These are phyloP conservation scores for Pseudochaenichthys georgianus DNA, from an alignment of 2,797 vertebrate species.

Conservation along the genomic window DNA sequence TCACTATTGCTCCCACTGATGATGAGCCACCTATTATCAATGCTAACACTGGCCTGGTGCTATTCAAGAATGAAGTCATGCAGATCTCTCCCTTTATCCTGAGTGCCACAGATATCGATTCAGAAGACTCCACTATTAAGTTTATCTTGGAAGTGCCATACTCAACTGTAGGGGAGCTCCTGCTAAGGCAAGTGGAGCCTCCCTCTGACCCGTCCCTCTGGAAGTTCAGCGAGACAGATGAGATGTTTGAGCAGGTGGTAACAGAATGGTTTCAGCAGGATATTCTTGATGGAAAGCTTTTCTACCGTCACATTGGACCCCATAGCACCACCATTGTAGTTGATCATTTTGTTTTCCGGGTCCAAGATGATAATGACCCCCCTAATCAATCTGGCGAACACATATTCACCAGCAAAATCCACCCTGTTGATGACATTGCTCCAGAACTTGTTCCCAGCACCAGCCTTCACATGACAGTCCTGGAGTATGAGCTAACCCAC, in stretches of 20 bases:
- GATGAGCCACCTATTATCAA: conserved; percentile 89
- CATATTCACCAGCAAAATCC: conserved; percentile 86
- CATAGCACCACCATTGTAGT: conserved; percentile 84
- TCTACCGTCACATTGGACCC: conserved; percentile 87
- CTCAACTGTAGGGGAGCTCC: conserved; percentile 83
- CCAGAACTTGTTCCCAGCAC: conserved; percentile 86
- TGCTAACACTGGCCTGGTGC: conserved; percentile 86
- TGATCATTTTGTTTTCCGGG: conserved; percentile 85
- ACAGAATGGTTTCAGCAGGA: conserved; percentile 91
- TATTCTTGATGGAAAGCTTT: conserved; percentile 90
- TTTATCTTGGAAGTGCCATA: conserved; percentile 85
- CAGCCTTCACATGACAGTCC: conserved; percentile 89
- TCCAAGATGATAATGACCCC: conserved; percentile 91
- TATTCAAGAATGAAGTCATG: conserved; percentile 88
- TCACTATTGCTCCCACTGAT: conserved; percentile 89
- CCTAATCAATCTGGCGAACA: conserved; percentile 89
- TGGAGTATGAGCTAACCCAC: conserved; percentile 89
- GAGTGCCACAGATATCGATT: conserved; percentile 91
- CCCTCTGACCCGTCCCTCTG: conserved; percentile 84
- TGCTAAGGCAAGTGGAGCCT: conserved; percentile 87
- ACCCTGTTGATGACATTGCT: conserved; percentile 86
- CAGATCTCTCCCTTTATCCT: conserved; percentile 91
- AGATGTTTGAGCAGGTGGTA: conserved; percentile 90
- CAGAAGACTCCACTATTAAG: conserved; percentile 88
- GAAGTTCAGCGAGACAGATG: conserved; percentile 86